Conservation (phyloP, 2,797 vertebrate species). For the Sebastes matsubarae region DNA sequence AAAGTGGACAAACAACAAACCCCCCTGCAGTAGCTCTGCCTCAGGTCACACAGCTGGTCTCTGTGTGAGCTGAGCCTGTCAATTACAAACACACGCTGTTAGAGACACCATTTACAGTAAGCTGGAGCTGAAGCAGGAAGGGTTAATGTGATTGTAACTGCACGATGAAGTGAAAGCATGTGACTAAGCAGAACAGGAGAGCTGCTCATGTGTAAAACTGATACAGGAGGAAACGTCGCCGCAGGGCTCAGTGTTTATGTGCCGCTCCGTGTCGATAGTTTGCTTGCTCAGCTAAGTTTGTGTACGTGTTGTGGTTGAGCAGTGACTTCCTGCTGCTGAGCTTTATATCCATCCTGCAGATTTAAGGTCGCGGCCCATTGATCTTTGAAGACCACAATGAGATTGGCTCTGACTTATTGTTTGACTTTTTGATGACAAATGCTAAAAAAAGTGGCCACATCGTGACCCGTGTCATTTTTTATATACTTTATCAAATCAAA, state of each 20-base stretch:
- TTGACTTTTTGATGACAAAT: not conserved
- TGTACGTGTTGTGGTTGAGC: not conserved
- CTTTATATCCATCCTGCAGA: conserved; percentile 25
- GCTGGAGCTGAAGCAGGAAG: not conserved
- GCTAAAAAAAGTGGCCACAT: not conserved
- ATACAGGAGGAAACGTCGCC: not conserved
- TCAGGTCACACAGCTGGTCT: conserved; percentile 11
- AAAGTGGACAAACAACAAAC: conserved; percentile 28
- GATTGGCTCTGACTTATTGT: conserved; percentile 4
- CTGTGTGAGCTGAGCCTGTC: conserved; percentile 20
- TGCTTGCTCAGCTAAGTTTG: conserved; percentile 29
- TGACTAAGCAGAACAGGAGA: conserved; percentile 4
- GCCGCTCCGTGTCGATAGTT: not conserved
- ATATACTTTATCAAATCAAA: not conserved
- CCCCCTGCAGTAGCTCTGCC: conserved; percentile 17
- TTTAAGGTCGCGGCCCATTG: conserved; percentile 42
- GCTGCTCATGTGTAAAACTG: conserved; percentile 21
- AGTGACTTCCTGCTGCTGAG: conserved; percentile 11
- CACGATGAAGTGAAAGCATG: conserved; percentile 16
- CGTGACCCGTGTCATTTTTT: not conserved
- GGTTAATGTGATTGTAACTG: conserved; percentile 20
- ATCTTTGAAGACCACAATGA: conserved; percentile 32
- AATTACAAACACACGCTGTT: conserved; percentile 12
- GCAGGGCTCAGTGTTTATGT: not conserved
- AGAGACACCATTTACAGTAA: conserved; percentile 7